Evolutionary conservation across 2,113 vertebrate genomes (phyloP).

Genomic region (Raphicerus campestris): DNA sequence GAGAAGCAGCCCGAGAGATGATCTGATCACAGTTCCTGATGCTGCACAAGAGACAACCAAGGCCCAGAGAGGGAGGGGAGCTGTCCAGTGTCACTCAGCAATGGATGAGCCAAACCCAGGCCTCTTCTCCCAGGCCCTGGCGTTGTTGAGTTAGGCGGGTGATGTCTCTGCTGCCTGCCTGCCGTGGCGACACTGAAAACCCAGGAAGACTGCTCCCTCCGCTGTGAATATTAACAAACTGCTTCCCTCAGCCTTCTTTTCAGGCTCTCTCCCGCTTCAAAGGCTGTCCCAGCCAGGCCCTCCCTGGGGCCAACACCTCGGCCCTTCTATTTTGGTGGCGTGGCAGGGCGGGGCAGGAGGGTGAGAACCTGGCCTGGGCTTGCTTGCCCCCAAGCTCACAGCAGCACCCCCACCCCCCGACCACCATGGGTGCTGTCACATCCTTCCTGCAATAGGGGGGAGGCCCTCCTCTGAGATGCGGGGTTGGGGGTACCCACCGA

Average conservation of each 20-base stretch:
- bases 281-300: background rate
- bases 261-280: background rate
- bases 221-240: background rate
- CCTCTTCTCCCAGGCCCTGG: background rate
- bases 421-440: background rate
- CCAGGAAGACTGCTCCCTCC: background rate
- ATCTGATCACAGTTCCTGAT: background rate
- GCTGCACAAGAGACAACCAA: background rate
- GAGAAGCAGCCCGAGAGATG: no score
- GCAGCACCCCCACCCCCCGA: background rate
- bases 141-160: background rate
- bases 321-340: slow-evolving; percentile 49
- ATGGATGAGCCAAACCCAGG: background rate
- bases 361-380: background rate
- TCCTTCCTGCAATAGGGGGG: background rate
- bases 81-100: background rate
- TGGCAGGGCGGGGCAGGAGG: background rate
- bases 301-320: background rate
- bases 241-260: background rate
- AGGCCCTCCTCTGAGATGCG: background rate
- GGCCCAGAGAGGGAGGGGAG: background rate
- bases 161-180: background rate
- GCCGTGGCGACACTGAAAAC: slow-evolving; percentile 11
- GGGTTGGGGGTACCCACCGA: background rate
- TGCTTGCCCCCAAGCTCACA: background rate